Evolutionary conservation across 92 coral and sea anemone genomes (phyloP).

Genomic region (Metridium senile): DNA sequence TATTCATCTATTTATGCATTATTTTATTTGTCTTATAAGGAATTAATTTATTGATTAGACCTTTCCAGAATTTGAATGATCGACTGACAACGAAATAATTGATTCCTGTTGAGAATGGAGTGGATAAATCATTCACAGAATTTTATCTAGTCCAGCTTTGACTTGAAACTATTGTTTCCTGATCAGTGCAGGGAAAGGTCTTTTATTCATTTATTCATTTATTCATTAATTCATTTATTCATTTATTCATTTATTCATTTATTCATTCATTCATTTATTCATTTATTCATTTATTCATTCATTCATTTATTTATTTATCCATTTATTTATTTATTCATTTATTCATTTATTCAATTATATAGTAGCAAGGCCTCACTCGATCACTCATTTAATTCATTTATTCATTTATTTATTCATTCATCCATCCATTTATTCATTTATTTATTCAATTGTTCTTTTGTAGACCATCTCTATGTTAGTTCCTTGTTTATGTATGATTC

Average conservation of each 20-base stretch:
- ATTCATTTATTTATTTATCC: slow-evolving; percentile 4
- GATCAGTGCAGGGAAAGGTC: no score
- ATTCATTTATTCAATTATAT: neutral
- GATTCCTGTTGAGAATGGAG: no score
- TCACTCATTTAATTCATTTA: neutral
- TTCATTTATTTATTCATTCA: neutral
- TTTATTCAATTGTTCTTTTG: slow-evolving; percentile 2
- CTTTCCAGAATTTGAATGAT: no score
- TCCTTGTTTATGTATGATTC: slow-evolving; percentile 73
- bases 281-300: slow-evolving; percentile 4
- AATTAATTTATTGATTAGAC: no score
- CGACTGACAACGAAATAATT: no score
- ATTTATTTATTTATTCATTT: neutral
- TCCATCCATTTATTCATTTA: neutral
- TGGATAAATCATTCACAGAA: no score
- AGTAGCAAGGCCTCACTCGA: no score
- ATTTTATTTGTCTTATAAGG: no score
- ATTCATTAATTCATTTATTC: neutral
- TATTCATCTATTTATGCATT: no score
- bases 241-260: neutral
- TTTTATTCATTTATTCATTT: neutral
- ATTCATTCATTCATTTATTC: slow-evolving; percentile 1
- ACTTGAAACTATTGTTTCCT: no score
- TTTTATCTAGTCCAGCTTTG: no score
- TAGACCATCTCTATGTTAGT: slow-evolving; percentile 85